Evolutionary conservation across 2,888 invertebrate genomes (phyloP).

Genomic region (Girardia tigrina): DNA sequence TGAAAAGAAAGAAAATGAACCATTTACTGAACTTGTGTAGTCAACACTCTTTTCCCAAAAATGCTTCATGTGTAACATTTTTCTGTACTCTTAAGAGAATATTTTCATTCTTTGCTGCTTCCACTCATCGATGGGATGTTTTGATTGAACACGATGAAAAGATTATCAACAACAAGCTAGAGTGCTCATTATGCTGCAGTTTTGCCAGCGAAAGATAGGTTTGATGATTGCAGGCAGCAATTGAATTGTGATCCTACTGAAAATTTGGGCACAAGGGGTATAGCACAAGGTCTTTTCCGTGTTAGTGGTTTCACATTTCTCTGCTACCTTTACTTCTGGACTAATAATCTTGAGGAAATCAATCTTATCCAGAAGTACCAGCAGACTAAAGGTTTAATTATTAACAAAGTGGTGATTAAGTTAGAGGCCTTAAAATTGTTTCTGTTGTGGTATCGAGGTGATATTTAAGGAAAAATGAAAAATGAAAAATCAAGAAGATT

Average conservation of each 20-base stretch:
- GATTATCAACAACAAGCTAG: neutral
- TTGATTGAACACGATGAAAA: neutral
- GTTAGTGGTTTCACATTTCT: too few species aligned
- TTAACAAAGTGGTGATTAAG: neutral
- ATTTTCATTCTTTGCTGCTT: neutral
- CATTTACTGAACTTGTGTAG: neutral
- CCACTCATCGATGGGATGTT: neutral
- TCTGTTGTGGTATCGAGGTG: neutral
- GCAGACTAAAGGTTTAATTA: neutral
- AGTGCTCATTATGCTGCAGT: neutral
- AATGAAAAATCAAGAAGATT: too few species aligned
- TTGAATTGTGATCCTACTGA: neutral
- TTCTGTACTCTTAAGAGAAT: slow-evolving; percentile 10
- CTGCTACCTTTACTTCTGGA: too few species aligned
- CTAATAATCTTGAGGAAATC: too few species aligned
- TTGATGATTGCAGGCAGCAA: neutral
- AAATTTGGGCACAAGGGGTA: too few species aligned
- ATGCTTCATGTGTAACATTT: slow-evolving; percentile 2
- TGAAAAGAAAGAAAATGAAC: neutral
- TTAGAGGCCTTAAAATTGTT: neutral
- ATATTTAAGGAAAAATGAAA: too few species aligned
- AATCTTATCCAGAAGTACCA: too few species aligned
- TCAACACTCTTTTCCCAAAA: slow-evolving; percentile 10
- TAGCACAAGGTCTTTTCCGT: too few species aligned
- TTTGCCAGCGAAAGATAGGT: neutral